Conservation (phyloP, 2,113 vertebrate genomes). For the Protobothrops flavoviridis region DNA sequence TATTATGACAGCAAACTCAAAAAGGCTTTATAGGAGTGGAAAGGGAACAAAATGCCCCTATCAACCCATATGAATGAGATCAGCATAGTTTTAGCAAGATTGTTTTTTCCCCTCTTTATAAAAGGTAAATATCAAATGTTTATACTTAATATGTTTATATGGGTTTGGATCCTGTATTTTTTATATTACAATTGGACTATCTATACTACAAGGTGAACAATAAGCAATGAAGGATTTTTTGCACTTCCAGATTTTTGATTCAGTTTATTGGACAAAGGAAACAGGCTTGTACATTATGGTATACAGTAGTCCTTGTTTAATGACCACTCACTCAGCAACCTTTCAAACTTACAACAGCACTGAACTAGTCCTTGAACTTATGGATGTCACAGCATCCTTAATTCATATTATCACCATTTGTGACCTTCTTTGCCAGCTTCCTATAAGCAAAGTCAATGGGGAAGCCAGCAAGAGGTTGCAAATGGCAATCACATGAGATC, state of each 20-base stretch:
- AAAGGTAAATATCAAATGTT: background rate
- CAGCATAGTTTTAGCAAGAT: background rate
- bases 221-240: background rate
- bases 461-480: background rate
- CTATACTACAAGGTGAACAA: background rate
- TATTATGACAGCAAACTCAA: slow-evolving; percentile 23
- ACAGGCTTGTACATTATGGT: background rate
- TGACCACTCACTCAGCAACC: background rate
- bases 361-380: background rate
- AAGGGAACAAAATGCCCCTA: background rate
- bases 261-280: background rate
- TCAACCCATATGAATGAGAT: background rate
- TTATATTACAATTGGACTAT: background rate
- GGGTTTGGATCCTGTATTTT: background rate
- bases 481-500: background rate
- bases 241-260: background rate
- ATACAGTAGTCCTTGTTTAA: background rate
- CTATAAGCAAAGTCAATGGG: background rate
- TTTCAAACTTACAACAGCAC: background rate
- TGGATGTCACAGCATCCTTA: background rate
- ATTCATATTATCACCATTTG: background rate
- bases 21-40: slow-evolving; percentile 16
- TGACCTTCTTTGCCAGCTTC: background rate
- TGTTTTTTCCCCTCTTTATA: background rate
- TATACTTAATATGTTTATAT: background rate